phyloP scores from a whole-genome alignment of 2,113 vertebrate genomes.

The Oryzias javanicus region DNA sequence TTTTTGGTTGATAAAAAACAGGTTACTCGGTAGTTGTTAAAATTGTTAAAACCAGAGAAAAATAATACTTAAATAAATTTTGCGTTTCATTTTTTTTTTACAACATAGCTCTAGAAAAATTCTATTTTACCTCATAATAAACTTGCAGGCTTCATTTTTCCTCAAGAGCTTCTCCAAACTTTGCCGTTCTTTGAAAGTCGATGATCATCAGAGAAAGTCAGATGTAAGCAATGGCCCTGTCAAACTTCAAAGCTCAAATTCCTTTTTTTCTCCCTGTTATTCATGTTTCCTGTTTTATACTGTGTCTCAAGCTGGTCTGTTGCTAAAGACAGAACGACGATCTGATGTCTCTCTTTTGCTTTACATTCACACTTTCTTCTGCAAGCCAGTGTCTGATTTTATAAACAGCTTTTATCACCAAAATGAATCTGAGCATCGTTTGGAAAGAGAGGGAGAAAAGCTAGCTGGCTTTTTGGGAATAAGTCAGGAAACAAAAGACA shows the following conservation, averaged over 20 bases:
- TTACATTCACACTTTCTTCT: slow-evolving; percentile 5
- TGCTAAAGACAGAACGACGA: slow-evolving; percentile 17
- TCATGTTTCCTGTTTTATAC: slow-evolving; percentile 21
- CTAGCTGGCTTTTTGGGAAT: neutral
- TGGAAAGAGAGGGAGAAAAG: neutral
- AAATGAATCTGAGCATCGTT: neutral
- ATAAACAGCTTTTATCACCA: neutral
- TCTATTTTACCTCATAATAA: slow-evolving; percentile 10
- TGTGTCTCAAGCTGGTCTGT: slow-evolving; percentile 9
- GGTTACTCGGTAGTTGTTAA: no score
- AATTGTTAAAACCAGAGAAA: no score
- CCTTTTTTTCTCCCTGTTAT: slow-evolving; percentile 16
- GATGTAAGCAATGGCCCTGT: slow-evolving; percentile 44
- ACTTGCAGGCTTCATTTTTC: slow-evolving; percentile 3
- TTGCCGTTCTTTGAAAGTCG: slow-evolving; percentile 41
- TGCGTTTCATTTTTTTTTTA: neutral
- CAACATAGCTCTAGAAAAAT: slow-evolving; percentile 6
- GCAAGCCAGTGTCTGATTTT: neutral
- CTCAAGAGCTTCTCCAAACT: slow-evolving; percentile 26
- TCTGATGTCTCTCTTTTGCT: slow-evolving; percentile 2
- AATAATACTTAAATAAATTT: no score
- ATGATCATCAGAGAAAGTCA: slow-evolving; percentile 35
- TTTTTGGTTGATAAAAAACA: no score
- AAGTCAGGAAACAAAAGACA: neutral
- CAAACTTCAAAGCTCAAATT: slow-evolving; percentile 8